Evolutionary conservation across 2,113 vertebrate species (phyloP), one percentile per base, ranked within the genome.

Genomic region (Greenwoodochromis staneri): DNA sequence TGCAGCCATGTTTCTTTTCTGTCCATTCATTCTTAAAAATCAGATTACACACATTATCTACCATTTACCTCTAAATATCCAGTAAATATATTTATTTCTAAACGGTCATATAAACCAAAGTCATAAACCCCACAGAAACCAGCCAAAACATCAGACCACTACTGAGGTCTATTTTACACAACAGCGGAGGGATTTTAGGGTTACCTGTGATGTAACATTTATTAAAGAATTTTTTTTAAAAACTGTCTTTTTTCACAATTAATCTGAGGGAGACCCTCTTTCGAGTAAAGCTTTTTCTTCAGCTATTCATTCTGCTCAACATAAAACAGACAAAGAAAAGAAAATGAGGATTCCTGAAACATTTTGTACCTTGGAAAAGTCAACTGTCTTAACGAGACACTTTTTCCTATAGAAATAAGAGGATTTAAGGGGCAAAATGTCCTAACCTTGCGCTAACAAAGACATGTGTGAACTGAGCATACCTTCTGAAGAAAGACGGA

Each of bases 361-460:
- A 49, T 27, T 83, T 42, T 63, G 31, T 51, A 40, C 63, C 87
- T 92, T 86, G 78, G 89, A 82, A 47, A 29, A 81, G 53, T 31
- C 78, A 7, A 80, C 47, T 87, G 82, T 86, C 57, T 82, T 80
- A 80, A 61, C 29, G 10, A 34, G 45, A 16, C 19, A 82, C 59
- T 83, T 38, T 66, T 42, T 49, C 38, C 34, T 24, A 27, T 84
- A 40, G 85, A 84, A 85, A 91, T 86, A 82, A 61, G 73, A 85
- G 89, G 87, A 92, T 91, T 92, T 88, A 86, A 83, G 57, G 83
- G 59, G 47, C 81, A 84, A 85, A 81, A 82, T 11, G 81, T 82
- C 87, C 76, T 93, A 87, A 92, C 93, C 87, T 92, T 93, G 88
- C 38, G 42, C 49, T 83, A 81, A 94, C 91, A 93, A 94, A 92